Conservation (phyloP, 2,113 vertebrate genomes). For the Fregetta grallaria region DNA sequence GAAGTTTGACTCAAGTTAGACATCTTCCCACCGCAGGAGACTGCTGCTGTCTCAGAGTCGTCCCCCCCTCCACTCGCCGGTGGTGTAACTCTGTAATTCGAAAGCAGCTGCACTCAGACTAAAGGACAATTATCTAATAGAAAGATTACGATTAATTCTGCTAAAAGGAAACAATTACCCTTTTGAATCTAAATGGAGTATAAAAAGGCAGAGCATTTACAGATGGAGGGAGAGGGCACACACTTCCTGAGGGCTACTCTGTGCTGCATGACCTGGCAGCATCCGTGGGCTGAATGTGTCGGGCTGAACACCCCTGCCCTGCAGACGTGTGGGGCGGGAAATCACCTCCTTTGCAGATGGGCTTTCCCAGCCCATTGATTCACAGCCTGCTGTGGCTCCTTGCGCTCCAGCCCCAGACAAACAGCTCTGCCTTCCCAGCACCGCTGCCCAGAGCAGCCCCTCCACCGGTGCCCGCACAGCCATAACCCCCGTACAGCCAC, state of each 20-base stretch:
- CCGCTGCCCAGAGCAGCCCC: fast-evolving
- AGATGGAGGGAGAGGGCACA: not conserved
- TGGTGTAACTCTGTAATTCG: not conserved
- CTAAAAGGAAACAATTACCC: conserved; percentile 36
- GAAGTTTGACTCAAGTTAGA: not conserved
- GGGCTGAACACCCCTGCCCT: not conserved
- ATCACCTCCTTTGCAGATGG: not conserved
- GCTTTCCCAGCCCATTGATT: not conserved
- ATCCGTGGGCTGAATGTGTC: fast-evolving
- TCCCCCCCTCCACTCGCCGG: fast-evolving
- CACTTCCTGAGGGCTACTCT: not conserved
- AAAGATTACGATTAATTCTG: conserved; percentile 2
- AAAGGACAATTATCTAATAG: conserved; percentile 7
- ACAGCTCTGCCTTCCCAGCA: not conserved
- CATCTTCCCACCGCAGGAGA: not conserved
- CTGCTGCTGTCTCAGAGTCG: not conserved
- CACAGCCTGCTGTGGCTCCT: not conserved
- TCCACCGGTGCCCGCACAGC: not conserved
- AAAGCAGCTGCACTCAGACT: not conserved
- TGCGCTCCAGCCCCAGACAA: not conserved
- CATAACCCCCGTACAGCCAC: not conserved
- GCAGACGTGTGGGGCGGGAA: fast-evolving
- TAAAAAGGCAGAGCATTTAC: not conserved
- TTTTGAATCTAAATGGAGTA: not conserved
- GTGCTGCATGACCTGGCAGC: not conserved